A percentile compares a stretch with the other conserved stretches of the same genome.
These are phyloP conservation scores for Eptesicus fuscus DNA, from an alignment of 2,113 vertebrate species.

Conservation along the genomic window DNA sequence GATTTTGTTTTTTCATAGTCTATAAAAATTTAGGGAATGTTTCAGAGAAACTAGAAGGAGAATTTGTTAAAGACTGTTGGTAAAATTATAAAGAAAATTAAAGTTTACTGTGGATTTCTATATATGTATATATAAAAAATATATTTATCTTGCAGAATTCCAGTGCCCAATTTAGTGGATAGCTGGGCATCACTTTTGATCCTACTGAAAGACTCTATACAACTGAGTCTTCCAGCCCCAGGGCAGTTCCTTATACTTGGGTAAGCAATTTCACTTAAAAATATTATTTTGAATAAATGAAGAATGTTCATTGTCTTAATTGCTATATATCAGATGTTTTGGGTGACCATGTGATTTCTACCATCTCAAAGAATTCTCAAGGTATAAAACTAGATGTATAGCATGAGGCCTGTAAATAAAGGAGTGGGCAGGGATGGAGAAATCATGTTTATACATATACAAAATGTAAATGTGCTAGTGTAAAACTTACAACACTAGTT, in stretches of 20 bases:
- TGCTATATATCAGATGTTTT: constrained; percentile 32
- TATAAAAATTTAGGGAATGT: constrained; percentile 23
- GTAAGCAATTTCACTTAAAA: constrained; percentile 78
- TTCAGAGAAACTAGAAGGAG: not conserved
- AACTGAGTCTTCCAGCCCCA: constrained; percentile 93
- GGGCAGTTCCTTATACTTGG: constrained; percentile 98
- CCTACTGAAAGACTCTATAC: constrained; percentile 95
- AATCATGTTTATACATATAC: not conserved
- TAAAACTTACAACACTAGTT: not conserved
- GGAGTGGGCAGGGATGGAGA: not conserved
- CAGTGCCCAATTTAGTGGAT: constrained; percentile 95
- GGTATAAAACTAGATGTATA: not conserved
- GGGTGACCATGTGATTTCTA: not conserved
- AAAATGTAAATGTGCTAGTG: not conserved
- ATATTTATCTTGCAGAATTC: constrained; percentile 85
- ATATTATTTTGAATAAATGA: constrained; percentile 43
- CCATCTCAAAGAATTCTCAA: not conserved
- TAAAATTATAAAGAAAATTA: constrained; percentile 11
- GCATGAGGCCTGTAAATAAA: not conserved
- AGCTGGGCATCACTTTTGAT: constrained; percentile 95
- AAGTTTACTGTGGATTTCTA: not conserved
- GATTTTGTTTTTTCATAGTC: not conserved
- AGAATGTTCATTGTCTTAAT: not conserved
- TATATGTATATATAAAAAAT: not conserved
- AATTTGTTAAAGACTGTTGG: not conserved